Evolutionary conservation across 2,888 invertebrate genomes (phyloP).

Genomic region (Uropetala carovei): DNA sequence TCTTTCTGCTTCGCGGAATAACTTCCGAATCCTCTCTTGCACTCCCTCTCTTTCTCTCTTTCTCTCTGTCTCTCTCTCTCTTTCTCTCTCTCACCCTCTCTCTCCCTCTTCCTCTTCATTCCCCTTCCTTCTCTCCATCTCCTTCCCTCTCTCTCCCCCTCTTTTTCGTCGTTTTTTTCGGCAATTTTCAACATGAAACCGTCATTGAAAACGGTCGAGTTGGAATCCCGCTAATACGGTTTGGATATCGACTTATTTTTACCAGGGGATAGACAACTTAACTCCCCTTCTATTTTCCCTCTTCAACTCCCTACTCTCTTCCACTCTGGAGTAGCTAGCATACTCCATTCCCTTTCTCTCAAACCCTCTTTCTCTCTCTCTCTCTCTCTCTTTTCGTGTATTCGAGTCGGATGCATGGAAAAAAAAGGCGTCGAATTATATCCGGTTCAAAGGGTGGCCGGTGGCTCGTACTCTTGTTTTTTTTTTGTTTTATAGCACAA

Average conservation of each 20-base stretch:
- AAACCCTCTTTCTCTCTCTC: background rate
- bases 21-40: conserved; percentile 61
- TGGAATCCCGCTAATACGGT: conserved; percentile 60
- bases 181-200: conserved; percentile 63
- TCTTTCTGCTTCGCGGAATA: conserved; percentile 62
- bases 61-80: background rate
- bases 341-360: background rate
- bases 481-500: background rate
- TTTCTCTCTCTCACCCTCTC: conserved; percentile 5
- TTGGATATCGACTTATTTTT: conserved; percentile 63
- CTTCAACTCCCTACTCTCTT: background rate
- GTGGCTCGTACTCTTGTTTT: background rate
- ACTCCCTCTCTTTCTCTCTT: background rate
- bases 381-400: background rate
- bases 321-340: background rate
- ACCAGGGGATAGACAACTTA: conserved; percentile 42
- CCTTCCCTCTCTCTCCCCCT: conserved; percentile 10
- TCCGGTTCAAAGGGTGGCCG: conserved; percentile 19
- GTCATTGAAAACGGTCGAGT: conserved; percentile 53
- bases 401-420: background rate
- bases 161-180: conserved; percentile 44
- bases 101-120: background rate
- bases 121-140: background rate
- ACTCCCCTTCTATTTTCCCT: background rate
- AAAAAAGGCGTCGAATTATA: conserved; percentile 30